Base-by-base conservation (phyloP, 2,797 vertebrate genomes). In the Manis crassicaudata region DNA sequence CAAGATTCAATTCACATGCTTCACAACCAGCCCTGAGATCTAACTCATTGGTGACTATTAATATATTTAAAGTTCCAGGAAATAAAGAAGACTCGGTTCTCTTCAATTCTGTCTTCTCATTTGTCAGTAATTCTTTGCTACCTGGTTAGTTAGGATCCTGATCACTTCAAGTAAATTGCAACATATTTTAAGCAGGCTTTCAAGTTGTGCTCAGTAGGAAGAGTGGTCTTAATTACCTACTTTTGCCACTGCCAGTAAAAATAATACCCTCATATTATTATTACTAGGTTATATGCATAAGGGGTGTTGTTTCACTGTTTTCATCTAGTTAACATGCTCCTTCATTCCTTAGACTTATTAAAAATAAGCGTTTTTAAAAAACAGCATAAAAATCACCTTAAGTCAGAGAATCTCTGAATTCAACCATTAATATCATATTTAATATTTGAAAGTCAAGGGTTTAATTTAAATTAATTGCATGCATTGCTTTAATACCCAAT, bases 331-430 rank as follows among this genome's bases (percentile, higher is more conserved):
- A 54, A 88, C 85, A 79, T 54, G 27, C 6, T 35, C 88, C 21
- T 68, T 70, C 23, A 72, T 65, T 72, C 85, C n/a, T 83, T 58
- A 93, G 93, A 73, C 7, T 37, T 92, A 73, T 80, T 77, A 82
- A 84, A 84, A 60, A 43, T 52, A 58, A 63, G 9, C 9, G 0
- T 75, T 87, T 90, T 90, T 35, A 35, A 92, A 60, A 90, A 80
- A 84, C 3, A 40, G 25, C 46, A 3, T 70, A 68, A 62, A 85
- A 37, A 60, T 75, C 40, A 87, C 56, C 88, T 40, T 84, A 81
- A 72, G 35, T 37, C 43, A 79, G 8, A 60, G 20, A 76, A 70
- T 56, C n/a, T 96, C 70, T 50, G 21, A 68, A 46, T 65, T 92
- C 60, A 72, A 76, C 73, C 40, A 52, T 83, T 84, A 80, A 43